Evolutionary conservation across 2,113 vertebrate genomes (phyloP), one percentile per base, ranked within the genome.

Genomic region (Passer domesticus): DNA sequence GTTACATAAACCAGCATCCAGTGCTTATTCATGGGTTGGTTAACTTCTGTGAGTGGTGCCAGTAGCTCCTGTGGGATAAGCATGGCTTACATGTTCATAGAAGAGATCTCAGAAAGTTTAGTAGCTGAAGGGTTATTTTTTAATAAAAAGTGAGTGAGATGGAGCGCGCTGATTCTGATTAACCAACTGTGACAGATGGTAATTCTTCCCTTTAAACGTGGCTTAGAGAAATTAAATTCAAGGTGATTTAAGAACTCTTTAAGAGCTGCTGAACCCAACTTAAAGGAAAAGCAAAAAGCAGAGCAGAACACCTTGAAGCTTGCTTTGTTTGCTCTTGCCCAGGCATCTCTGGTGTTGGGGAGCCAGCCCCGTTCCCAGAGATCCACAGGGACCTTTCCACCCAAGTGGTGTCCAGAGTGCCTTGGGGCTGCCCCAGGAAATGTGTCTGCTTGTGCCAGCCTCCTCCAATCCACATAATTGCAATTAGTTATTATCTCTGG

Each of bases 221-320:
- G 68, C 84, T 81, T 83, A 91, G 56, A 91, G 92, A 94, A 93
- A 93, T 92, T 70, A 81, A 81, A 88, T 91, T 90, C 96, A 93
- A 95, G 92, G 88, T 96, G 83, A 80, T 87, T 94, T 93, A 84
- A 85, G 76, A 93, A 88, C 16, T 55, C 31, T 60, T 88, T 46
- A 83, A 74, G 70, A 88, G 50, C 55, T 52, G 35, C 44, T 76
- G 72, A 74, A 94, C 31, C 20, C 50, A 78, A n/a, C 22, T 56
- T 91, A 77, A 81, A 50, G 15, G 15, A 59, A 55, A 64, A 59
- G 15, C 28, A 74, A 87, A 92, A 70, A 68, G 52, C 35, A n/a
- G 25, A 66, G 33, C 30, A 50, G 67, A 94, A 13, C 59, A 64
- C 87, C 82, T 83, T 63, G 79, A 90, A 66, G 39, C 63, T 37